Percentiles rank a stretch among this genome's conserved stretches.
phyloP scores from a whole-genome alignment of 2,797 vertebrate species.

The Tinamus major region DNA sequence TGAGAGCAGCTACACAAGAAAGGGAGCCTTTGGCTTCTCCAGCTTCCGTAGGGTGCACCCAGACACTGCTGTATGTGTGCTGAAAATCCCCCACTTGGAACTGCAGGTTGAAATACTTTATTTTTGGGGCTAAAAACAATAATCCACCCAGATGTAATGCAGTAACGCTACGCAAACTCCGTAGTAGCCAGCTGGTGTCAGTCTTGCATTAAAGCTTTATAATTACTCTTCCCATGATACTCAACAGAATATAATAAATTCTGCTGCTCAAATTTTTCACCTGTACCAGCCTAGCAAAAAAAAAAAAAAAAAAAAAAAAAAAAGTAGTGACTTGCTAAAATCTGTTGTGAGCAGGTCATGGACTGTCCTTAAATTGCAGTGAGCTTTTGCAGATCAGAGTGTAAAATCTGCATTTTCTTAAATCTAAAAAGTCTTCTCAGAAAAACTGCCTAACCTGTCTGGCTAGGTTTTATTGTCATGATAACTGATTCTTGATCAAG shows the following conservation, averaged over 20 bases:
- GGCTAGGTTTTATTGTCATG: constrained; percentile 10
- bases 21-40: background rate
- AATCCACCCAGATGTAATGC: background rate
- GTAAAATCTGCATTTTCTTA: constrained; percentile 30
- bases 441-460: background rate
- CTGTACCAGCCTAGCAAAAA: background rate
- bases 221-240: background rate
- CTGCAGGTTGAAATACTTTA: background rate
- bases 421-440: background rate
- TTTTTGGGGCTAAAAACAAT: rapidly evolving
- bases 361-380: constrained; percentile 3
- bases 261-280: background rate
- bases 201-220: constrained; percentile 30
- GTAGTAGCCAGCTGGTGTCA: constrained; percentile 65
- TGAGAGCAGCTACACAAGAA: background rate
- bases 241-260: background rate
- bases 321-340: background rate
- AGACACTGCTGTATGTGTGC: background rate
- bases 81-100: background rate
- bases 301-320: no score
- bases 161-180: background rate
- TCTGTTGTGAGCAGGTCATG: background rate
- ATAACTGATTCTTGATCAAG: background rate
- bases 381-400: constrained; percentile 21
- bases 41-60: background rate